phyloP scores from a whole-genome alignment of 2,797 vertebrate genomes.

The Scleropages formosus region DNA sequence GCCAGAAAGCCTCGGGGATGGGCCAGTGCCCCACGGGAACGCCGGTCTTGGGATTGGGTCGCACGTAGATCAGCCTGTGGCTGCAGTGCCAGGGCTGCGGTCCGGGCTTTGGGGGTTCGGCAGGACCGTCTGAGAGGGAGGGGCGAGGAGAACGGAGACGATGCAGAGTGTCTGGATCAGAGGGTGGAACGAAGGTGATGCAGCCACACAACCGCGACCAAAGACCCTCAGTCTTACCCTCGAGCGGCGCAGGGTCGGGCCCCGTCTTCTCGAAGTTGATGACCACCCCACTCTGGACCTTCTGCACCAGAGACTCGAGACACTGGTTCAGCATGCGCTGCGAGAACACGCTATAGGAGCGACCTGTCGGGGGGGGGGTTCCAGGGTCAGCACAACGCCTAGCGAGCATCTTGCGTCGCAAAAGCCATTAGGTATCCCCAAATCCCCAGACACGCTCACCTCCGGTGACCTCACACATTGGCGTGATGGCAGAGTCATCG shows the following conservation, averaged over 20 bases:
- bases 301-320: constrained; percentile 94
- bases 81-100: constrained; percentile 82
- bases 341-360: constrained; percentile 91
- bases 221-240: constrained; percentile 69
- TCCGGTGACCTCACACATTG: constrained; percentile 97
- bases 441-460: constrained; percentile 61
- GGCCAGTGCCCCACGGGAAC: constrained; percentile 80
- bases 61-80: constrained; percentile 78
- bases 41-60: constrained; percentile 78
- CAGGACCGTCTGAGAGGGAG: constrained; percentile 69
- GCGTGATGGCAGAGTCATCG: constrained; percentile 91
- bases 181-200: constrained; percentile 30
- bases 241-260: constrained; percentile 83
- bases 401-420: too few species aligned
- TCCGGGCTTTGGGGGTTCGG: constrained; percentile 76
- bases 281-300: constrained; percentile 94
- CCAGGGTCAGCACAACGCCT: background rate
- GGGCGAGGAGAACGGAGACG: constrained; percentile 4
- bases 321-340: constrained; percentile 96
- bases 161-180: background rate
- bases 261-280: constrained; percentile 97
- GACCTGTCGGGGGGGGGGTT: constrained; percentile 70
- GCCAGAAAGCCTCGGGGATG: constrained; percentile 80
- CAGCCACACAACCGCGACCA: background rate
- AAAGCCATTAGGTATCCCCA: too few species aligned